Base-by-base conservation (phyloP, 1,140 invertebrate species). In the Asobara japonica region DNA sequence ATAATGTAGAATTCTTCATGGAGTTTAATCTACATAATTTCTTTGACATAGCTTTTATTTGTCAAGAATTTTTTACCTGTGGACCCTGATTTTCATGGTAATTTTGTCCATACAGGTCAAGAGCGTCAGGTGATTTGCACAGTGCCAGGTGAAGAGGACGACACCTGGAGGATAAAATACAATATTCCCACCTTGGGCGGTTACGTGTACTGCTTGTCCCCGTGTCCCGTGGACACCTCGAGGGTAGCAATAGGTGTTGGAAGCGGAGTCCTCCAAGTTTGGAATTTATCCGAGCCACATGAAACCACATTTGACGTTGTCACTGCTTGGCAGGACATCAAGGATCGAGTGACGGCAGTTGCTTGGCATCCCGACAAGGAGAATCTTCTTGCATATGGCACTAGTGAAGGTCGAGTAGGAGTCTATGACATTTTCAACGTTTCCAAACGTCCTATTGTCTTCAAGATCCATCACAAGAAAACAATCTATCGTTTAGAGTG, bases 291-390 rank as follows among this genome's bases (percentile, higher is more conserved):
- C 16, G 86, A 85, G 66, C 73, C 82, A 3, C 81, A 89, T 74
- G 80, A 82, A 45, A 89, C 86, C 71, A 77, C 71, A 29, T 86
- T 90, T 69, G 86, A 89, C 65, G 83, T 92, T 30, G 80, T 79
- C 0, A 78, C 76, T 11, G 87, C 91, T 29, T 94, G 92, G 90
- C 91, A 94, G 74, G 92, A 93, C 71, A 91, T 94, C 8, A 91
- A 91, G 78, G 90, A 91, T 18, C 94, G 93, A 87, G 91, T 96
- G 33, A 89, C 92, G 69, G 81, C 89, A 11, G 73, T 93, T 20
- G 88, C 90, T 8, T 96, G 94, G 94, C 94, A 96, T 88, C 94
- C 94, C 3, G 88, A 85, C 8, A 90, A 90, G 75, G 95, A 96
- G 85, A 90, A 90, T 74, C 69, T 90, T 6, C 79, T 96, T 18